Evolutionary conservation across 2,888 invertebrate species (phyloP).

Genomic region (Allolobophora icterica): DNA sequence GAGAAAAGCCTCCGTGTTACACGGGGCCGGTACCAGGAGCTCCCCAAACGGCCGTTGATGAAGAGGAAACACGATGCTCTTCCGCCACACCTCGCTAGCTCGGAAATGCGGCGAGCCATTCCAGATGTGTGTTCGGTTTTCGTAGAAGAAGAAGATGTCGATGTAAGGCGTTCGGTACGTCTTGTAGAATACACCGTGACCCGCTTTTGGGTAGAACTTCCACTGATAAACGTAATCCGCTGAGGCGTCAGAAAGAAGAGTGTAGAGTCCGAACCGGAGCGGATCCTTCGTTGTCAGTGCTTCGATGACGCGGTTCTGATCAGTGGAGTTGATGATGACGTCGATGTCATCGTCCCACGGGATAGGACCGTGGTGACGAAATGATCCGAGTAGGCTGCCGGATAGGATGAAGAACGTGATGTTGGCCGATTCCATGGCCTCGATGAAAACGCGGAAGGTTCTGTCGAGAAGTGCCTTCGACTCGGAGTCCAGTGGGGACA

Average conservation of each 20-base stretch:
- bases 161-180: conserved; percentile 55
- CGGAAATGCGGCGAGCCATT: neutral
- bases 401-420: conserved; percentile 22
- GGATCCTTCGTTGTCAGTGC: neutral
- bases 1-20: conserved; percentile 43
- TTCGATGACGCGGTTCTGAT: neutral
- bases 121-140: conserved; percentile 51
- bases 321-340: conserved; percentile 29
- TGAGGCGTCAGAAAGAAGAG: neutral
- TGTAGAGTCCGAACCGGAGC: conserved; percentile 20
- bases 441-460: conserved; percentile 21
- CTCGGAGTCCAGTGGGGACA: neutral
- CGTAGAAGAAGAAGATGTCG: conserved; percentile 54
- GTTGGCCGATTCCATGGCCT: neutral
- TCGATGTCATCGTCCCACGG: conserved; percentile 36
- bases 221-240: conserved; percentile 45
- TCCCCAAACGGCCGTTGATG: conserved; percentile 45
- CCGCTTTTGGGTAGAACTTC: conserved; percentile 51
- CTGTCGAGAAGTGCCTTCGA: neutral
- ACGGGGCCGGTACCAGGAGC: conserved; percentile 46
- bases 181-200: conserved; percentile 43
- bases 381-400: conserved; percentile 14
- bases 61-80: conserved; percentile 46
- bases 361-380: conserved; percentile 28
- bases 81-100: conserved; percentile 42